Evolutionary conservation across 2,888 invertebrate species (phyloP).

Genomic region (Coremacera marginata): DNA sequence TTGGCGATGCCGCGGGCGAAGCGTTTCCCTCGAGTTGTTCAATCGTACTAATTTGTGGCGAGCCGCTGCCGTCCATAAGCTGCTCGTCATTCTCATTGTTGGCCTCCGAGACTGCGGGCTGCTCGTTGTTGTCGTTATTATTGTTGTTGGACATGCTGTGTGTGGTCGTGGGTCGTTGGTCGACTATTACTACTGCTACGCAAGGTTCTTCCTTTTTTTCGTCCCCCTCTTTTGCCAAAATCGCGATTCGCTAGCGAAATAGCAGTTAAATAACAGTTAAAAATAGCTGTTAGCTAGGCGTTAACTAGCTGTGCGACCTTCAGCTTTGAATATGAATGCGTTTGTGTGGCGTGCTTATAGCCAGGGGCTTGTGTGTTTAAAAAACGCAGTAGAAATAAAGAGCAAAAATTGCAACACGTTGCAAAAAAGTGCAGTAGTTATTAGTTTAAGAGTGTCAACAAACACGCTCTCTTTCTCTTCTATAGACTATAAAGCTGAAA

Average conservation of each 20-base stretch:
- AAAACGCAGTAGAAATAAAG: background rate
- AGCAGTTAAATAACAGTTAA: no score
- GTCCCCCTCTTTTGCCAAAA: background rate
- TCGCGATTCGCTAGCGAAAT: no score
- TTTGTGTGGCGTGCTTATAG: background rate
- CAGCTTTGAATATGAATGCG: no score
- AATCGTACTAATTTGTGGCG: constrained; percentile 67
- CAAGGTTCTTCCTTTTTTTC: background rate
- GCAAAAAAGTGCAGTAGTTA: background rate
- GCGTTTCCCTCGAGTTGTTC: constrained; percentile 64
- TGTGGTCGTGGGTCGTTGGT: constrained; percentile 9
- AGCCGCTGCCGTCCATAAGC: constrained; percentile 61
- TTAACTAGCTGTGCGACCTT: no score
- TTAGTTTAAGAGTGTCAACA: background rate
- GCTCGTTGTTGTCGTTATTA: constrained; percentile 44
- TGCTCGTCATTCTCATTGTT: constrained; percentile 46
- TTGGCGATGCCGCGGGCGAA: constrained; percentile 57
- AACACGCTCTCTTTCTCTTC: no score
- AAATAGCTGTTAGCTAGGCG: no score
- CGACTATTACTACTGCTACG: background rate
- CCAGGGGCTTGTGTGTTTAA: background rate
- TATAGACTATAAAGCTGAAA: background rate
- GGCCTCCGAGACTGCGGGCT: constrained; percentile 19
- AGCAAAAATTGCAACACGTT: constrained; percentile 22
- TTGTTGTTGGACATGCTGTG: constrained; percentile 44